Percentiles rank a stretch among this genome's conserved stretches.
Evolutionary conservation across 2,888 invertebrate genomes (phyloP).

Genomic region (Synergus umbraculus): DNA sequence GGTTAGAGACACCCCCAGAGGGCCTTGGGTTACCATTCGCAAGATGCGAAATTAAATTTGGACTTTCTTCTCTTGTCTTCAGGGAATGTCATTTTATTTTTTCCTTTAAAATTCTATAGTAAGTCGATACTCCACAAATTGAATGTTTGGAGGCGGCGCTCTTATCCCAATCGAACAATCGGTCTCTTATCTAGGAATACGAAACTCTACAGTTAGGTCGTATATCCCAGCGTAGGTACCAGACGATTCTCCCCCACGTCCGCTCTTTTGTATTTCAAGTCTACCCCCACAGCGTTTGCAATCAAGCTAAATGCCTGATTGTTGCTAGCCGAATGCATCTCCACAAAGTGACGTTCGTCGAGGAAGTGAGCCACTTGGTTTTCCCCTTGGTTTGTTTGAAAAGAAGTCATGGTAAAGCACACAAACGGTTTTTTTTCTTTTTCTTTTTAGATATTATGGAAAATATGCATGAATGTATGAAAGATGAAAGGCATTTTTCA

Average conservation of each 20-base stretch:
- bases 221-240: slow-evolving; percentile 45
- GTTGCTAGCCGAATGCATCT: slow-evolving; percentile 63
- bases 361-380: slow-evolving; percentile 52
- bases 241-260: background rate
- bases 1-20: slow-evolving; percentile 18
- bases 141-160: slow-evolving; percentile 67
- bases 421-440: slow-evolving; percentile 44
- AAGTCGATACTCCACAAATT: slow-evolving; percentile 72
- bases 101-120: slow-evolving; percentile 68
- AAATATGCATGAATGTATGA: slow-evolving; percentile 27
- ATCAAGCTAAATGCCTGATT: slow-evolving; percentile 64
- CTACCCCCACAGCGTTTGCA: slow-evolving; percentile 56
- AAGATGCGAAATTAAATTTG: slow-evolving; percentile 56
- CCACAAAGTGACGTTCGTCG: slow-evolving; percentile 60
- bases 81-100: slow-evolving; percentile 51
- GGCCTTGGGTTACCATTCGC: slow-evolving; percentile 57
- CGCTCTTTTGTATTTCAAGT: slow-evolving; percentile 52
- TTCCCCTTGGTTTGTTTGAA: slow-evolving; percentile 46
- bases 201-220: slow-evolving; percentile 44
- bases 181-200: slow-evolving; percentile 43
- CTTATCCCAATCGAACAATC: slow-evolving; percentile 56
- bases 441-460: slow-evolving; percentile 45
- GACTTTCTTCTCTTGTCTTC: slow-evolving; percentile 50
- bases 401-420: slow-evolving; percentile 12
- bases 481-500: slow-evolving; percentile 44